Percentiles rank a stretch among this genome's conserved stretches.
Evolutionary conservation across 2,888 invertebrate genomes (phyloP).

Genomic region (Rhimphoctona megacephalus): DNA sequence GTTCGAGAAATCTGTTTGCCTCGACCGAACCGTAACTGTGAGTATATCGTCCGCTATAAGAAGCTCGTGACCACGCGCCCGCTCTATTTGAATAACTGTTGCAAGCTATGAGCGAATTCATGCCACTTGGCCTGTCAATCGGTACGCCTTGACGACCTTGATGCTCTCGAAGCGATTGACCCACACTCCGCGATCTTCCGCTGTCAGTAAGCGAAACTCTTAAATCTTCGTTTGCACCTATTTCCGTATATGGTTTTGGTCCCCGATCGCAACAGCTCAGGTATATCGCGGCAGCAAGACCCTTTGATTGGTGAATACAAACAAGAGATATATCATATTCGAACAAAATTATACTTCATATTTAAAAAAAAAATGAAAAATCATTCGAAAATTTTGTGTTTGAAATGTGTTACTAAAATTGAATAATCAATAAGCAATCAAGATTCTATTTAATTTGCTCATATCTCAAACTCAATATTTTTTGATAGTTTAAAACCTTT

Average conservation of each 20-base stretch:
- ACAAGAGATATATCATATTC: constrained; percentile 1
- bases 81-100: constrained; percentile 91
- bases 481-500: neutral
- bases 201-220: constrained; percentile 79
- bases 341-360: neutral
- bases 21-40: constrained; percentile 87
- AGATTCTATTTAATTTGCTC: too few species aligned
- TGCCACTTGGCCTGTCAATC: constrained; percentile 89
- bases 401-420: too few species aligned
- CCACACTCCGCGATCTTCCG: constrained; percentile 75
- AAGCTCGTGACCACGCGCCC: constrained; percentile 86
- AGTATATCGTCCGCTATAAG: constrained; percentile 85
- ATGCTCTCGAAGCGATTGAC: constrained; percentile 90
- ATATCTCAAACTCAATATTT: neutral
- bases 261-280: constrained; percentile 80
- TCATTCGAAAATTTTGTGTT: neutral
- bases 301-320: constrained; percentile 76
- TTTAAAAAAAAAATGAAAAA: too few species aligned
- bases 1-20: constrained; percentile 80
- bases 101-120: constrained; percentile 91
- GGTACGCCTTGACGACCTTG: constrained; percentile 85
- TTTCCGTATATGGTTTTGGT: constrained; percentile 83
- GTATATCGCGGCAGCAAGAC: constrained; percentile 82
- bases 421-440: too few species aligned
- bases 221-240: constrained; percentile 78